Evolutionary conservation across 2,113 vertebrate species (phyloP), one percentile per base, ranked within the genome.

Genomic region (Anguilla rostrata): DNA sequence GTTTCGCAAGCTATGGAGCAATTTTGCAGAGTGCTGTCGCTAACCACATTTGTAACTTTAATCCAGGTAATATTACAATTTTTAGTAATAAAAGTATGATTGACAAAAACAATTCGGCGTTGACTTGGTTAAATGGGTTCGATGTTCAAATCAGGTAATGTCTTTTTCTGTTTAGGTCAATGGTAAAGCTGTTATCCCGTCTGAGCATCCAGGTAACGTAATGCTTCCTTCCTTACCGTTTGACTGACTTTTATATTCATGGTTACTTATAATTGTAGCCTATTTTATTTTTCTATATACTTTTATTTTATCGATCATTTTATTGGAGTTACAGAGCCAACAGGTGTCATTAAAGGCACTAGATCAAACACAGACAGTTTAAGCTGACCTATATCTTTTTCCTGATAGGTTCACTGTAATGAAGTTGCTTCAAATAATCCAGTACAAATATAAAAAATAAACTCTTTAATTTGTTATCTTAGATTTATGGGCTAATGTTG

Each of bases 131-230:
- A 22, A 79, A 34, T 41, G 56, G 9, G 16, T 22, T 75, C 34
- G 87, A 14, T 81, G n/a, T 63, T 57, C 41, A 34, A 39, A 82
- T 57, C 82, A 81, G 82, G 40, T 20, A 34, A 34, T 20, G 87
- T 86, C 90, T 39, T 89, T 92, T 90, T 88, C 88, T 94, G 90
- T 83, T 83, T 95, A 99, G 98, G 97, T 97, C 90, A 91, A 89
- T 18, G 92, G 93, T 89, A 93, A 96, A 91, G 89, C 87, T 39
- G 89, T 92, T 43, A 88, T 93, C 88, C 85, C 93, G 8, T 92
- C 86, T 20, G 94, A 95, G 86, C 97, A 99, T 89, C 97, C 97
- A 97, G 98, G 98, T 99, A 96, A 95, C 90, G 20, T 3, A 66
- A 39, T 26, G 7, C 41, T 57, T 60, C 63, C n/a, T n/a, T 6